Evolutionary conservation across 2,888 invertebrate species (phyloP), one percentile per base, ranked within the genome.

Genomic region (Desoria tigrina): DNA sequence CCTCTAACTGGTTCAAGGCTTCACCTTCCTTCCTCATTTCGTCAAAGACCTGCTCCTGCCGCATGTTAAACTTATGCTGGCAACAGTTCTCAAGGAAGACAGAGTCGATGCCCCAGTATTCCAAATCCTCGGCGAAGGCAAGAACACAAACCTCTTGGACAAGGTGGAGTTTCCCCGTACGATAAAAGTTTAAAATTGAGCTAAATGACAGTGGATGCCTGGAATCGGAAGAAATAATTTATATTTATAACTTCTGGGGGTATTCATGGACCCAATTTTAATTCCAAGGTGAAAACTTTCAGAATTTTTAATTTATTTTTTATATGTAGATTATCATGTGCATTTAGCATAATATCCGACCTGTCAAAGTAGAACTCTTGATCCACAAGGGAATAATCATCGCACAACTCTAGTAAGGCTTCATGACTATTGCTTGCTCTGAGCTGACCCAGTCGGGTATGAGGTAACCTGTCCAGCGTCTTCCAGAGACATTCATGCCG

Each of bases 281-380:
- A n/a, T n/a, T n/a, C n/a, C n/a, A n/a, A n/a, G 49, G n/a, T 21
- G 49, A 49, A 16, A 39, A 39, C 16, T 39, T 39, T 39, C 11
- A 14, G 11, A 39, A 14, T 39, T 39, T 11, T 39, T 39, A 16
- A 14, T 14, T 39, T 39, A 39, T 39, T 39, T 39, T 39, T 39
- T 11, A 11, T 39, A 39, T 39, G 42, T 16, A 39, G n/a, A n/a
- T n/a, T n/a, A n/a, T n/a, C n/a, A n/a, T n/a, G n/a, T n/a, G n/a
- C n/a, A n/a, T n/a, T n/a, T n/a, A n/a, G n/a, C n/a, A n/a, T n/a
- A n/a, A 14, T 14, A 50, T 50, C 23, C n/a, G 96, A 96, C 77
- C 97, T 88, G 83, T 97, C 97, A 83, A 97, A 97, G 84, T 96
- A 97, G 82, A 94, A 97, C 84, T 97, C 96, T 86, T 95, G 96